Evolutionary conservation across 1,140 invertebrate genomes (phyloP), one percentile per base, ranked within the genome.

Genomic region (Drosophila subobscura): DNA sequence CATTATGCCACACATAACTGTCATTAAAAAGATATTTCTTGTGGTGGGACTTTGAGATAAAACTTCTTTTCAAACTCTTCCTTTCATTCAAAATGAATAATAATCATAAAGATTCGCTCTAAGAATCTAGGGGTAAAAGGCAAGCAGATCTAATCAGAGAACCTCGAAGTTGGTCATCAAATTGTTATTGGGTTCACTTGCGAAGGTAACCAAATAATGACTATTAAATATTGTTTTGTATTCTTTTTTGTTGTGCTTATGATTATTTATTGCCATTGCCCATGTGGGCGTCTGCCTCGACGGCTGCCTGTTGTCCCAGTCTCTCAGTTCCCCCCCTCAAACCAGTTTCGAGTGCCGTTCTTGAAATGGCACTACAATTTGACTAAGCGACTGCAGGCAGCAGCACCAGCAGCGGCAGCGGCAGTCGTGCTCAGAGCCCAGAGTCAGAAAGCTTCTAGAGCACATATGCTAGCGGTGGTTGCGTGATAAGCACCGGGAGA

Each of bases 321-420:
- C 23, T 29, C 20, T 44, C 3, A 10, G 10, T 12, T 3, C 1
- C 33, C 33, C 3, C 10, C 4, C 2, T 12, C 33, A 88, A 86
- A 86, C 81, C 83, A 81, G 81, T 88, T 88, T 73, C 49, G 46
- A 85, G 50, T 77, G 64, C 33, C 37, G 40, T 47, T 45, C 70
- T 63, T 55, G 73, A 73, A 83, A 73, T 77, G 56, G 52, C 81
- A 66, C 61, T 65, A 61, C 64, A 77, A 81, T 81, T 85, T 74
- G 52, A 60, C 68, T 77, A 67, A 74, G 65, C 49, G 64, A 72
- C 49, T 86, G 74, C 78, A 85, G 37, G 57, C 22, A 41, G 42
- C 25, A 14, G 49, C 53, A 63, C 56, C 57, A 33, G 41, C 40
- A 29, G 33, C 33, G 12, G 33, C 3, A 29, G 33, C 33, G 12